These are phyloP conservation scores for Bolinopsis microptera DNA, from an alignment of 37 sponge, comb jelly and placozoan genomes.

Conservation along the genomic window DNA sequence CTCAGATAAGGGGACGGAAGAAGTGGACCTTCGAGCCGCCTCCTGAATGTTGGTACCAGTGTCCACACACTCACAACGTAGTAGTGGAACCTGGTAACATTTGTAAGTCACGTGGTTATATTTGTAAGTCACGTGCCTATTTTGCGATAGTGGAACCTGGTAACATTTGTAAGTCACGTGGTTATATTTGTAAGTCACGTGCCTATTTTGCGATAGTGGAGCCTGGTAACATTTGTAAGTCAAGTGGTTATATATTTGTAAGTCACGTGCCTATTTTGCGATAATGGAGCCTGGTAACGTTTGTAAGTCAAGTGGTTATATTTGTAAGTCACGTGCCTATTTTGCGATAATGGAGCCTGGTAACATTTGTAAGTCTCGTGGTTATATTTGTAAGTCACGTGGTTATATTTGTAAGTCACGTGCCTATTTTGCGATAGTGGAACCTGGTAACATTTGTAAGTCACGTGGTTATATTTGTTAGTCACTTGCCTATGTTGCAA, in stretches of 20 bases:
- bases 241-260: too few relatives aligned
- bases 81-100: neutral
- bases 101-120: neutral
- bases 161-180: neutral
- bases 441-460: slow-evolving; percentile 27
- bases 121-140: neutral
- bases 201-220: too few relatives aligned
- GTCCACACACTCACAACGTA: neutral
- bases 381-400: neutral
- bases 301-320: too few relatives aligned
- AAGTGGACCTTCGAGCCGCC: slow-evolving; percentile 21
- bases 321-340: too few relatives aligned
- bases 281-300: too few relatives aligned
- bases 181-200: too few relatives aligned
- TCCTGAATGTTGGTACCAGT: slow-evolving; percentile 29
- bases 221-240: too few relatives aligned
- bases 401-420: neutral
- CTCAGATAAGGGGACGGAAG: slow-evolving; percentile 34
- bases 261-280: too few relatives aligned
- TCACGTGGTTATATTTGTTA: neutral
- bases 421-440: neutral
- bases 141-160: neutral
- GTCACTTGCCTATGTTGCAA: neutral
- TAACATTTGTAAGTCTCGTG: neutral
- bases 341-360: neutral